These are phyloP conservation scores for Sceloporus tristichus DNA, from an alignment of 2,113 vertebrate species.

Conservation along the genomic window DNA sequence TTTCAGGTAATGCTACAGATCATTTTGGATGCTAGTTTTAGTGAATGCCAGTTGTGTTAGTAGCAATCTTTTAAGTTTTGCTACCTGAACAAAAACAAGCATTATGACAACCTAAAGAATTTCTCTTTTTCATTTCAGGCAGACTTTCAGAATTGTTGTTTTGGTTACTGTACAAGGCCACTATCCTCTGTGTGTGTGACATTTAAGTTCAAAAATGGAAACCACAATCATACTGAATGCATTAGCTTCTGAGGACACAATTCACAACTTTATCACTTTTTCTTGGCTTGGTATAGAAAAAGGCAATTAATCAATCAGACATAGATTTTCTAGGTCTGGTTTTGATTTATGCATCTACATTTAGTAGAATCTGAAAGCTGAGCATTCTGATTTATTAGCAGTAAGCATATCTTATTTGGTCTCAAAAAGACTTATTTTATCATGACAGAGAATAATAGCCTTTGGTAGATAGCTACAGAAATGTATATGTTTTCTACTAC, in stretches of 20 bases:
- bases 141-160: constrained; percentile 53
- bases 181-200: constrained; percentile 50
- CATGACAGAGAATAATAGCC: constrained; percentile 60
- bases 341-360: constrained; percentile 58
- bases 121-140: constrained; percentile 53
- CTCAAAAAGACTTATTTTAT: constrained; percentile 51
- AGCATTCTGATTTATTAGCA: constrained; percentile 67
- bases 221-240: constrained; percentile 64
- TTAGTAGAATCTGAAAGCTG: constrained; percentile 37
- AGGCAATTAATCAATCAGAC: constrained; percentile 64
- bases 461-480: constrained; percentile 63
- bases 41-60: constrained; percentile 10
- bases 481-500: constrained; percentile 62
- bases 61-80: constrained; percentile 56
- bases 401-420: constrained; percentile 64
- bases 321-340: constrained; percentile 38
- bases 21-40: neutral
- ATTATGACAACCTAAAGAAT: constrained; percentile 29
- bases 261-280: constrained; percentile 67
- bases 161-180: constrained; percentile 50
- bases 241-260: constrained; percentile 53
- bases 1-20: neutral
- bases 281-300: constrained; percentile 57
- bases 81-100: constrained; percentile 62
- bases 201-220: constrained; percentile 64